A percentile compares a stretch with the other conserved stretches of the same genome.
These are phyloP conservation scores for Nyctibius bracteatus DNA, from an alignment of 2,113 vertebrate species.

Conservation along the genomic window DNA sequence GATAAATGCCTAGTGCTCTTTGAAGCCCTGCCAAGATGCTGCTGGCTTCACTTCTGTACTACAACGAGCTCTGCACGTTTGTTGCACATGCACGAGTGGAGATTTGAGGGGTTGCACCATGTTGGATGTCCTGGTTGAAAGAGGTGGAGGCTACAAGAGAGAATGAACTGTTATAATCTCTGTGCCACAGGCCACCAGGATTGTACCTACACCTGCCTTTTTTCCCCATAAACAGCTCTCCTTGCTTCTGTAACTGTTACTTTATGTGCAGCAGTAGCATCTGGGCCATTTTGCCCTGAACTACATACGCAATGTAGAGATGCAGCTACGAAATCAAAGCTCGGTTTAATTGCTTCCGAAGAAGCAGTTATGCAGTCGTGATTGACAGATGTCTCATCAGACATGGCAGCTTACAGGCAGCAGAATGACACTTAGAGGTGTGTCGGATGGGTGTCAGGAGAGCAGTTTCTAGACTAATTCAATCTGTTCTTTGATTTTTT, in stretches of 20 bases:
- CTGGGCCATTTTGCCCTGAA: neutral
- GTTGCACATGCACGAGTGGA: neutral
- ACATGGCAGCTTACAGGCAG: slow-evolving; percentile 3
- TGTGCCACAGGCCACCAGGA: neutral
- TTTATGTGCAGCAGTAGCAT: neutral
- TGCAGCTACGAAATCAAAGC: neutral
- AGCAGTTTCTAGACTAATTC: neutral
- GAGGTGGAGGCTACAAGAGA: neutral
- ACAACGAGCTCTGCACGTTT: neutral
- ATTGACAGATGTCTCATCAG: neutral
- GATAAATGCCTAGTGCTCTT: neutral
- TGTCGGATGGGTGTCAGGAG: neutral
- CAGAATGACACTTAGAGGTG: neutral
- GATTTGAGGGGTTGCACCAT: neutral
- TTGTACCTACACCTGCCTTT: neutral
- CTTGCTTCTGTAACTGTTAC: neutral
- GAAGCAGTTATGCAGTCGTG: neutral
- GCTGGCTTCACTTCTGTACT: neutral
- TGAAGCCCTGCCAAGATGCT: neutral
- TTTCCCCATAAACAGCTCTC: neutral
- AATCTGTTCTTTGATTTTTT: neutral
- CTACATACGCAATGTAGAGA: neutral
- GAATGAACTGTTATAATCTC: neutral
- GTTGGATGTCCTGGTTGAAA: neutral
- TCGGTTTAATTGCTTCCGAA: neutral